Evolutionary conservation across 2,888 invertebrate species (phyloP).

Genomic region (Lochmaea capreae): DNA sequence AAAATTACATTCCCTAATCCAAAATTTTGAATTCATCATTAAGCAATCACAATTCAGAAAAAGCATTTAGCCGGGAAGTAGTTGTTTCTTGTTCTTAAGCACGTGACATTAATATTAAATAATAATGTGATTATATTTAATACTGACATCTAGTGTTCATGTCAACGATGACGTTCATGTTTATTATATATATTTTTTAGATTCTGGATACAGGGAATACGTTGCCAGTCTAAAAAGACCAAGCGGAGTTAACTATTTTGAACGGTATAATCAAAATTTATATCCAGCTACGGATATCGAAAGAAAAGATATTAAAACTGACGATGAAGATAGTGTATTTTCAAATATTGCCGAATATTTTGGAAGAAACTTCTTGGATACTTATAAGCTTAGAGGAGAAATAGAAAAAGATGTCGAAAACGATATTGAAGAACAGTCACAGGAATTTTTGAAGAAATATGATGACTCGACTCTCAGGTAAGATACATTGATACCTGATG

Average conservation of each 20-base stretch:
- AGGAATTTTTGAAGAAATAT: slow-evolving; percentile 57
- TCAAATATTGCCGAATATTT: slow-evolving; percentile 54
- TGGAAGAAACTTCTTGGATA: slow-evolving; percentile 60
- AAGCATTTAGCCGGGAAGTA: too few species aligned
- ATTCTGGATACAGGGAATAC: slow-evolving; percentile 49
- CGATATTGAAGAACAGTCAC: slow-evolving; percentile 55
- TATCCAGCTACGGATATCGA: not conserved
- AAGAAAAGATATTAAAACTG: slow-evolving; percentile 17
- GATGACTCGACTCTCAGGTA: slow-evolving; percentile 59
- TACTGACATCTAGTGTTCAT: not conserved
- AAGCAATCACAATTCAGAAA: too few species aligned
- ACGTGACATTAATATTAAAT: too few species aligned
- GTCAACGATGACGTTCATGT: too few species aligned
- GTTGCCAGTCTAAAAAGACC: slow-evolving; percentile 51
- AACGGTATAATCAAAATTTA: slow-evolving; percentile 42
- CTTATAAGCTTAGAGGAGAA: slow-evolving; percentile 59
- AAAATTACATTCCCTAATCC: too few species aligned
- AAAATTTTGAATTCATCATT: not conserved
- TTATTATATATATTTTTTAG: slow-evolving; percentile 24
- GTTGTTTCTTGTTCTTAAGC: too few species aligned
- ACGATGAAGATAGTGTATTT: slow-evolving; percentile 11
- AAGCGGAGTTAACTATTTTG: slow-evolving; percentile 49
- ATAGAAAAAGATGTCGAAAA: slow-evolving; percentile 42
- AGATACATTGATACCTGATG: not conserved
- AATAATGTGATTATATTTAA: not conserved